Conservation (phyloP, 2,888 invertebrate genomes). For the Danaus chrysippus region DNA sequence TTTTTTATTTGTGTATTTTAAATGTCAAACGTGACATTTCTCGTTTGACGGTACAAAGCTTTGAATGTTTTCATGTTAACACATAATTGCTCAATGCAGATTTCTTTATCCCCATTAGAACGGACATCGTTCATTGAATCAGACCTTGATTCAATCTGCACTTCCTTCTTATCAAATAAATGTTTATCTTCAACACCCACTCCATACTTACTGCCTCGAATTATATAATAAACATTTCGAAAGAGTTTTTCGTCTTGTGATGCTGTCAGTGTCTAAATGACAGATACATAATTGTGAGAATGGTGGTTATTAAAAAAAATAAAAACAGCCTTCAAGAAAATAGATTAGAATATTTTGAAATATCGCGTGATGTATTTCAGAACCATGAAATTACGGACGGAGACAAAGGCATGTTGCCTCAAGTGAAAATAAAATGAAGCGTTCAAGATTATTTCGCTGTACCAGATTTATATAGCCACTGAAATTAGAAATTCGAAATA, state of each 20-base stretch:
- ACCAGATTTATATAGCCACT: constrained; percentile 40
- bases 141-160: constrained; percentile 58
- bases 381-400: constrained; percentile 42
- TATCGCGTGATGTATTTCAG: constrained; percentile 36
- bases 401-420: constrained; percentile 41
- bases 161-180: constrained; percentile 42
- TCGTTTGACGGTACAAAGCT: not conserved
- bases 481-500: constrained; percentile 35
- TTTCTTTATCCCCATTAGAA: constrained; percentile 48
- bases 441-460: not conserved
- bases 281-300: no score
- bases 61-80: not conserved
- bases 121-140: constrained; percentile 50
- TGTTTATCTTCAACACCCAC: constrained; percentile 32
- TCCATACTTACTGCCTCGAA: constrained; percentile 11
- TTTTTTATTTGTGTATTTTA: no score
- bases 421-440: constrained; percentile 45
- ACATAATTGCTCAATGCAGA: constrained; percentile 7
- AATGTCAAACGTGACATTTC: no score
- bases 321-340: no score
- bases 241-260: not conserved
- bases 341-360: constrained; percentile 3
- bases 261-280: not conserved
- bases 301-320: no score
- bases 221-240: constrained; percentile 5